Base-by-base conservation (phyloP, 2,797 vertebrate species). In the Darevskia mixta region DNA sequence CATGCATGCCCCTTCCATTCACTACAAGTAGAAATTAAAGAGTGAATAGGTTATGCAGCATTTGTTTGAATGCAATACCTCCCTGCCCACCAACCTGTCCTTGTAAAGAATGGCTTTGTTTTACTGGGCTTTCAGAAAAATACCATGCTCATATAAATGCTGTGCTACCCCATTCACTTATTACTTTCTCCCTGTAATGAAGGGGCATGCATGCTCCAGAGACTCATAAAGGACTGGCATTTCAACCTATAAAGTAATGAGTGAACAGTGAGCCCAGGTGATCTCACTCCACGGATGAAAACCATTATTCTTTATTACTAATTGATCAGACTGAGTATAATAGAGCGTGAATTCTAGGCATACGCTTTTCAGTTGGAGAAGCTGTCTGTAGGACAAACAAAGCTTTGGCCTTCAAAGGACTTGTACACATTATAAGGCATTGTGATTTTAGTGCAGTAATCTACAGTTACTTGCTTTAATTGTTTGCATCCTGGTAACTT, bases 81-180 rank as follows among this genome's bases (percentile, higher is more conserved):
- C 7, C 71, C 29, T 72, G 11, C 15, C 29, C 11, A 15, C 69
- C 71, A 73, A 5, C 18, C 32, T 73, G 71, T 38, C 32, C 32
- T 73, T 73, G n/a, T 73, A 73, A 73, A 73, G 32, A 73, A 73
- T 73, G 71, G 71, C 32, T 73, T 73, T 72, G n/a, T 72, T 72
- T 72, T 72, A 18, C 17, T 72, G n/a, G 32, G 29, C 32, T 13
- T 32, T 72, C 29, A 17, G 71, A 73, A 18, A 18, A 35, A 73
- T 73, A 38, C 35, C 18, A 73, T 5, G 5, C 32, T 73, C n/a
- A 73, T 35, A 73, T 73, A 73, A 73, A 18, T 73, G n/a, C 32
- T 29, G 29, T 73, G 71, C 32, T 73, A 17, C 17, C 18, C 71
- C 32, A 73, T 73, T 35, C 32, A 35, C 71, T 18, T 73, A 38